Evolutionary conservation across 2,888 invertebrate genomes (phyloP), one percentile per base, ranked within the genome.

Genomic region (Saturnia pavonia): DNA sequence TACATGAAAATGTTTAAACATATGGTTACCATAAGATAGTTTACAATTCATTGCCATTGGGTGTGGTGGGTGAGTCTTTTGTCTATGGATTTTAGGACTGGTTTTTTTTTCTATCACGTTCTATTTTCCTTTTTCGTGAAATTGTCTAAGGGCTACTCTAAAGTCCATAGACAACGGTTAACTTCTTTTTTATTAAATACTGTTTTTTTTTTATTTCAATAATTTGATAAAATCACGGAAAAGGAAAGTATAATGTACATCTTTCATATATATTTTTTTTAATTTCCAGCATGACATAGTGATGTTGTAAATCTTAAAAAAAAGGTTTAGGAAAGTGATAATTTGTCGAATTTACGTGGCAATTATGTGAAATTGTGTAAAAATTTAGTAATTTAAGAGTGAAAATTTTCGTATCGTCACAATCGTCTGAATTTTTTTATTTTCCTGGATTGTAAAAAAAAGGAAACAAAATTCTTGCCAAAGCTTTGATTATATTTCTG

Each of bases 291-390:
- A 70, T 71, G 71, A 71, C 70, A 75, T 75, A 71, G 74, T 76
- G 74, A 77, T 77, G 78, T 77, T 80, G 76, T 81, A 78, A 40
- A 14, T 54, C 4, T 34, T 75, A 74, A 34, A 27, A 67, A 57
- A 66, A 40, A 54, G 42, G 54, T 67, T 65, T 54, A 65, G 69
- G 74, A 81, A 82, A 80, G 91, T 92, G 91, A 89, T 90, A 91
- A 84, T 85, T 81, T 86, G 91, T 90, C 93, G 93, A 93, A 93
- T 93, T 93, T 93, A 93, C 81, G 87, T 88, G 91, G 88, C 91
- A 88, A 88, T 85, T 83, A 80, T 80, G 16, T 77, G 76, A 75
- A 74, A 77, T 78, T 71, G 74, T 75, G 69, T 76, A 74, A 71
- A 77, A 73, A 74, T 70, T 74, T 78, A 74, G 76, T 75, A 76